phyloP scores from a whole-genome alignment of 2,888 invertebrate genomes.

The Pegoplata infirma region DNA sequence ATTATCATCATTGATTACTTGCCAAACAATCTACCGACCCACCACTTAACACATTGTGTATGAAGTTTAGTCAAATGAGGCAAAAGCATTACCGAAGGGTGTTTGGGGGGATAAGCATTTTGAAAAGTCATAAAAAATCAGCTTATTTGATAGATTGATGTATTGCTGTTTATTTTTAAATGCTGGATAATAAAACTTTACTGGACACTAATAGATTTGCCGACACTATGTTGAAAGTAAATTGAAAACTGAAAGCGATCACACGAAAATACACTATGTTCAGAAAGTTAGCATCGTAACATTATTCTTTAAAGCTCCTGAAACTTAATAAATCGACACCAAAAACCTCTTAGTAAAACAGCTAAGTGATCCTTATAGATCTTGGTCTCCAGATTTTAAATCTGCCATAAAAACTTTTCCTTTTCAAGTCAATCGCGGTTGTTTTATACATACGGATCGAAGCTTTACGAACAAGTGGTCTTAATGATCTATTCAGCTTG shows the following conservation, averaged over 20 bases:
- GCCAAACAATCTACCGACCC: background rate
- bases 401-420: too few relatives aligned
- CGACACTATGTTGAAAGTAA: constrained; percentile 5
- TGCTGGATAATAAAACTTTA: constrained; percentile 35
- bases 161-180: constrained; percentile 4
- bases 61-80: background rate
- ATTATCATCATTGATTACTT: constrained; percentile 31
- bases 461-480: too few relatives aligned
- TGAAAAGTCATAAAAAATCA: constrained; percentile 2
- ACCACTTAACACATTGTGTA: background rate
- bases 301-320: too few relatives aligned
- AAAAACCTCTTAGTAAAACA: too few relatives aligned
- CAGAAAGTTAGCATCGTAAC: too few relatives aligned
- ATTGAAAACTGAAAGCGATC: constrained; percentile 29
- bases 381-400: too few relatives aligned
- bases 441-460: too few relatives aligned
- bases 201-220: constrained; percentile 18
- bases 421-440: too few relatives aligned
- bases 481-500: too few relatives aligned
- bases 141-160: background rate
- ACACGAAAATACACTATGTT: background rate
- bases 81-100: background rate
- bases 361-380: too few relatives aligned
- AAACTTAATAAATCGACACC: too few relatives aligned
- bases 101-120: too few relatives aligned